Evolutionary conservation across 2,888 invertebrate species (phyloP), one percentile per base, ranked within the genome.

Genomic region (Lymantria monacha): DNA sequence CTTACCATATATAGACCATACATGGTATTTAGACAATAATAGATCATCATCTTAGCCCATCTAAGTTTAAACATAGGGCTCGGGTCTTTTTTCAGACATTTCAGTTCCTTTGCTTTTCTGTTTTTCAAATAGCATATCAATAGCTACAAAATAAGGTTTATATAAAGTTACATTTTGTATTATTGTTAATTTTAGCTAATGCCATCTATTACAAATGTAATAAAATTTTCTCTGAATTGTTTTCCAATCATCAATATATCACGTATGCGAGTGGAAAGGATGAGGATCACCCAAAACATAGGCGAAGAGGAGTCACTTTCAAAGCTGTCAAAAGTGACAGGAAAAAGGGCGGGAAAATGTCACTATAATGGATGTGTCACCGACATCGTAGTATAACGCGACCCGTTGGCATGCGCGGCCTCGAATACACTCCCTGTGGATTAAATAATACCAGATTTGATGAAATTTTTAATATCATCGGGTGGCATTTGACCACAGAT

Each of bases 351-450:
- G 88, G 86, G 74, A 84, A 87, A 87, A 84, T 84, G 87, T 86
- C 89, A 83, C 80, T 82, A 83, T 90, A 91, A 90, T 91, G 89
- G 90, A 91, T 88, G 87, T 90, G 90, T 91, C 90, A 89, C 81
- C 81, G 81, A 76, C 87, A 89, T 79, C 80, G 81, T 79, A 79
- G 78, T 74, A 79, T 79, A 81, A 80, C 72, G 78, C 79, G 83
- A 78, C 75, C 82, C 80, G 81, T 76, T 75, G 81, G 79, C 79
- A 81, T 81, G 79, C 75, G 75, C 76, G 78, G 76, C 72, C 75
- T 77, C 69, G 75, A 72, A 77, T 75, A 74, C 75, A 76, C 80
- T 85, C 83, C 79, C 81, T 70, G 74, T 67, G 82, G 85, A 85
- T 86, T 84, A 85, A 80, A 74, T 79, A 69, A 63, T 68, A 74